phyloP scores from a whole-genome alignment of 2,113 vertebrate genomes.

The Hippopotamus amphibius region DNA sequence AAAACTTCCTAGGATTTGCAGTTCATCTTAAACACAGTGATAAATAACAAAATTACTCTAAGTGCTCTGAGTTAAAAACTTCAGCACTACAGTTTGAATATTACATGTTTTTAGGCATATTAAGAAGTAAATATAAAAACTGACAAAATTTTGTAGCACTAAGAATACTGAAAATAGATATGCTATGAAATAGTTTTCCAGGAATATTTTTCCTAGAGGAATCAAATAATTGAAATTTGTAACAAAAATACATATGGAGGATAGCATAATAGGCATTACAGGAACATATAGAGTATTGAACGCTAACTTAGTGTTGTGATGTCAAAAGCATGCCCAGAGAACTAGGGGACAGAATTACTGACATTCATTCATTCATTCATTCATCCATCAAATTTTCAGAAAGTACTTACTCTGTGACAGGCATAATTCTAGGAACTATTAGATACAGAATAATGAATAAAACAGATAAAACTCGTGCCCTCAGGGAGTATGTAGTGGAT shows the following conservation, averaged over 20 bases:
- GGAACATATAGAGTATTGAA: background rate
- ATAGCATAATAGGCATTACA: background rate
- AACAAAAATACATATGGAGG: slow-evolving; percentile 46
- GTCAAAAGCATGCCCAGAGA: background rate
- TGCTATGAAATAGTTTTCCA: slow-evolving; percentile 43
- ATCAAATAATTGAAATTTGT: slow-evolving; percentile 44
- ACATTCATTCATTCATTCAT: background rate
- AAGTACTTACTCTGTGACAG: background rate
- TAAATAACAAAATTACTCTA: slow-evolving; percentile 55
- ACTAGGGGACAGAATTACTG: background rate
- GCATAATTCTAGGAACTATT: background rate
- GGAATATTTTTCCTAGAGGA: slow-evolving; percentile 52
- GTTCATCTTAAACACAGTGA: background rate
- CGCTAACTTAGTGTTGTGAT: background rate
- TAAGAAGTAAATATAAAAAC: slow-evolving; percentile 43
- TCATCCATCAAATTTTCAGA: slow-evolving; percentile 49
- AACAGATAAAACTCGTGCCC: background rate
- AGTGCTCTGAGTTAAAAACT: slow-evolving; percentile 34
- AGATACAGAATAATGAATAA: background rate
- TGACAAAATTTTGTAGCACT: slow-evolving; percentile 59
- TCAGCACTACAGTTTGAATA: background rate
- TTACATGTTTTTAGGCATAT: background rate
- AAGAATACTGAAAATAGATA: slow-evolving; percentile 32
- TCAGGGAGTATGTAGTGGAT: background rate
- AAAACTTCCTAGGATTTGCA: slow-evolving; percentile 55